Evolutionary conservation across 2,888 invertebrate genomes (phyloP).

Genomic region (Aleiodes testaceus): DNA sequence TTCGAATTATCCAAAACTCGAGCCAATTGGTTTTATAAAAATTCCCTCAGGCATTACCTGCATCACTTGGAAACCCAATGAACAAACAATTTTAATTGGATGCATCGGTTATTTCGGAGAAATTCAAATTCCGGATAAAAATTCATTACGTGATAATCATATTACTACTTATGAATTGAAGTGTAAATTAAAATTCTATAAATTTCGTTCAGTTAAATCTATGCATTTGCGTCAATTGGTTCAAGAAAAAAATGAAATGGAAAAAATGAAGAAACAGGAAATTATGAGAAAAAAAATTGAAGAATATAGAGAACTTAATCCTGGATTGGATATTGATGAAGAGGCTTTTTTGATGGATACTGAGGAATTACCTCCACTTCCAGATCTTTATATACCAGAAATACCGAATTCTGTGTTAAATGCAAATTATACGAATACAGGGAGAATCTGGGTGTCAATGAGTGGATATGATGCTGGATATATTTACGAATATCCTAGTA

Average conservation of each 20-base stretch:
- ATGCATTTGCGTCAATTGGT: conserved; percentile 77
- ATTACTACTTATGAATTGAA: conserved; percentile 69
- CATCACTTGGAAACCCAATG: conserved; percentile 80
- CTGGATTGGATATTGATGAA: conserved; percentile 77
- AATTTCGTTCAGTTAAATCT: conserved; percentile 78
- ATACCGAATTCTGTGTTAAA: conserved; percentile 77
- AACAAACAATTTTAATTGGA: conserved; percentile 73
- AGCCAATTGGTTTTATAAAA: conserved; percentile 81
- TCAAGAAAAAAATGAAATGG: conserved; percentile 75
- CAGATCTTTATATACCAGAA: conserved; percentile 74
- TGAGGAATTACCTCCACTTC: conserved; percentile 75
- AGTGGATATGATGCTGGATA: conserved; percentile 81
- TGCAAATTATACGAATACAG: conserved; percentile 74
- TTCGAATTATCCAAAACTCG: conserved; percentile 73
- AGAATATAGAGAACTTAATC: conserved; percentile 75
- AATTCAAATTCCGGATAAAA: conserved; percentile 72
- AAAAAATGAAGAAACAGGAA: conserved; percentile 75
- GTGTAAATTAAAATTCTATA: conserved; percentile 68
- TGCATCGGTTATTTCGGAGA: conserved; percentile 77
- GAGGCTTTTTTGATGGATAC: conserved; percentile 77
- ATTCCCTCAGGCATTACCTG: conserved; percentile 79
- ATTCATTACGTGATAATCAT: conserved; percentile 70
- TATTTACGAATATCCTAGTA: conserved; percentile 76
- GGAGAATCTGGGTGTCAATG: conserved; percentile 78
- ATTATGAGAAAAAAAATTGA: conserved; percentile 77